Evolutionary conservation across 2,113 vertebrate species (phyloP), one percentile per base, ranked within the genome.

Genomic region (Rhabdomys dilectus): DNA sequence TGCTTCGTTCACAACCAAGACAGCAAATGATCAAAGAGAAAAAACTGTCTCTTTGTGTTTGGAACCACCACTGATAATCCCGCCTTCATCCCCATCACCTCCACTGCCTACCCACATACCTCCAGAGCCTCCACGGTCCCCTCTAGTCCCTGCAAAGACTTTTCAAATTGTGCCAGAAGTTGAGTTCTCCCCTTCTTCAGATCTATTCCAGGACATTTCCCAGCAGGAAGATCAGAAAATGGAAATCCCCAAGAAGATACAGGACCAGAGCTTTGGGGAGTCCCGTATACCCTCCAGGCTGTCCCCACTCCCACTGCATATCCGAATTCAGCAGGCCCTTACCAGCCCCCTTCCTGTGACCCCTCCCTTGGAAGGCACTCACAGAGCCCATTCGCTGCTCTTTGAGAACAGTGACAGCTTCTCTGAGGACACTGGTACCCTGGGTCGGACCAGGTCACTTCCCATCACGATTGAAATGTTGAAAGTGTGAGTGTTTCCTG

Each of bases 281-380:
- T 42, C 98, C 34, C 66, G 98, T 22, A 0, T 98, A 98, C 97
- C 99, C 98, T 4, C 98, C 36, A 99, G 99, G 22, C 98, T 99
- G 4, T 98, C 99, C 68, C 99, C 98, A 0, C 76, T 99, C 64
- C 99, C 99, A 0, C 97, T 99, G 94, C 99, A 99, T 97, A 99
- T 99, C 97, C 99, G 99, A 97, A 99, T 99, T 98, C 99, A 99
- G 98, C 98, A 99, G 96, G 99, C 99, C 7, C 98, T 99, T 89
- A 99, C 99, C 85, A 99, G 99, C 86, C 99, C 99, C 0, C 99
- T 99, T 93, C 99, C 99, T 0, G 88, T 98, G 73, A 98, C 99
- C 34, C 99, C 99, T 0, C 98, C 99, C 31, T 98, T 99, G 0
- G 99, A 99, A 5, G 99, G 99, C 13, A 99, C 98, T 0, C 99